Base-by-base conservation (phyloP, 2,888 invertebrate species). In the Aleiodes alternator region DNA sequence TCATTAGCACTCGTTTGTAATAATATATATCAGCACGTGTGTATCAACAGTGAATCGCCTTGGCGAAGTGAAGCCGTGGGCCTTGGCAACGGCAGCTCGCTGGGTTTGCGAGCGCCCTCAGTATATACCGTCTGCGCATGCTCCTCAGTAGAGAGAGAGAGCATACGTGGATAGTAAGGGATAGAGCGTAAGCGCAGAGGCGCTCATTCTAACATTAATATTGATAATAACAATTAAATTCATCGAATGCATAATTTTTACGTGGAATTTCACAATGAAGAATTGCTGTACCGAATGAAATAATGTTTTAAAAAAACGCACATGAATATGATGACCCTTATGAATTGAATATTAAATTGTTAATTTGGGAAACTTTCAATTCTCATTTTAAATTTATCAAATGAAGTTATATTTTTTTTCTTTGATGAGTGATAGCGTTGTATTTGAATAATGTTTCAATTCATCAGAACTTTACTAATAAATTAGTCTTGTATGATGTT, bases 401-500 rank as follows among this genome's bases (percentile, higher is more conserved):
- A 11, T 38, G 57, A 29, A 34, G 56, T 34, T 31, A 68, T 50
- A 75, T 59, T 38, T 66, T 74, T 72, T 57, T 53, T 59, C 68
- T 61, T 11, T 43, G 48, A 48, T 64, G 38, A 3, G 64, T 50
- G 34, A 56, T 75, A 72, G 64, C 73, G 59, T 69, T 69, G 31
- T 53, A 76, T 73, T 75, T 69, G 57, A 78, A 71, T 78, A 74
- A 77, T 82, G 81, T 74, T 77, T 80, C 64, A 80, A 81, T 82
- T 83, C 80, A 80, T 76, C 72, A 80, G 78, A 76, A 84, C 64
- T 69, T 79, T 79, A 81, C 79, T 68, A 69, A 76, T 80, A 61
- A 74, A 79, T 80, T 77, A 80, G 82, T 82, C 83, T 84, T 86
- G 87, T 85, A 85, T 86, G 84, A 86, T 86, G 87, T 85, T 23